Evolutionary conservation across 2,113 vertebrate genomes (phyloP).

Genomic region (Nannobrachium achirus): DNA sequence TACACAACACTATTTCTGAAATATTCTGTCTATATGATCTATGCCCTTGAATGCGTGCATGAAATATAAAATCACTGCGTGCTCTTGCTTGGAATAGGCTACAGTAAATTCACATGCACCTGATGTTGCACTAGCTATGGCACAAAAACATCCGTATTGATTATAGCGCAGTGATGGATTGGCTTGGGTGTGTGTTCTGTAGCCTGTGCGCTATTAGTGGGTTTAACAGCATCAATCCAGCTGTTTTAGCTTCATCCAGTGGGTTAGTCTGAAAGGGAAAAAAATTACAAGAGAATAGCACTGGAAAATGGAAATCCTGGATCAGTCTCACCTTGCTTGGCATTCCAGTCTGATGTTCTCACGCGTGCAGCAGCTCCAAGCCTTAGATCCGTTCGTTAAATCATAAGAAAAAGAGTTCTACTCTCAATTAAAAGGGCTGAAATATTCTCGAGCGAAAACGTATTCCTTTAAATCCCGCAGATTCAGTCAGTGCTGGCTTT

Average conservation of each 20-base stretch:
- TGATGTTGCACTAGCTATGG: background rate
- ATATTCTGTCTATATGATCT: background rate
- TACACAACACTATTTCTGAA: background rate
- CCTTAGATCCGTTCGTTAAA: slow-evolving; percentile 11
- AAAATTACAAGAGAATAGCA: slow-evolving; percentile 1
- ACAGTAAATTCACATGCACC: background rate
- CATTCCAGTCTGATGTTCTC: slow-evolving; percentile 57
- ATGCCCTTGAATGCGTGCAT: slow-evolving; percentile 67
- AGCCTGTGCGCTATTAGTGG: background rate
- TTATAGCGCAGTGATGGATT: background rate
- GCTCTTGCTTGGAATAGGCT: too few species aligned
- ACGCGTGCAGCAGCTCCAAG: slow-evolving; percentile 45
- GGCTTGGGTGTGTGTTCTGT: background rate
- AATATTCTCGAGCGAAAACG: background rate
- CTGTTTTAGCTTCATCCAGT: background rate
- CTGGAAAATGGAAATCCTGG: background rate
- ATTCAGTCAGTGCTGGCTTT: slow-evolving; percentile 35
- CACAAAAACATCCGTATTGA: background rate
- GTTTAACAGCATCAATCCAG: background rate
- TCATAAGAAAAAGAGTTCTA: slow-evolving; percentile 5
- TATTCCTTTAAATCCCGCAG: slow-evolving; percentile 25
- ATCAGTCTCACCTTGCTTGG: slow-evolving; percentile 73
- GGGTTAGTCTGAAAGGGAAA: background rate
- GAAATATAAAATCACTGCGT: slow-evolving; percentile 5
- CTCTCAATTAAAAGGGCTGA: slow-evolving; percentile 12